Percentiles rank a stretch among this genome's conserved stretches.
Evolutionary conservation across 2,888 invertebrate species (phyloP).

Genomic region (Entomobrya multifasciata): DNA sequence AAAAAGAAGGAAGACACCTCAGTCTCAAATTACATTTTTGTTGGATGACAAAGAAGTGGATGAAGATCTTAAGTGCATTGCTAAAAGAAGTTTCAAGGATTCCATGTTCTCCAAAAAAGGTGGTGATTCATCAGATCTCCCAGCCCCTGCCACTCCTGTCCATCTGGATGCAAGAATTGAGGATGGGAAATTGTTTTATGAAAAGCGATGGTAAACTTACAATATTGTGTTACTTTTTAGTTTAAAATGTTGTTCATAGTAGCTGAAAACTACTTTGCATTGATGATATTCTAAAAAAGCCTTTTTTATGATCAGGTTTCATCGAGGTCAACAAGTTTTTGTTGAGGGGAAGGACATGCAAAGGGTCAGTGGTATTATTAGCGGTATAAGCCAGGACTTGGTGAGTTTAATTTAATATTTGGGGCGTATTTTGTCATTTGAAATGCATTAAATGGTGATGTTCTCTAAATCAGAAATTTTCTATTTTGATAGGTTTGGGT

Average conservation of each 20-base stretch:
- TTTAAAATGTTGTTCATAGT: conserved; percentile 31
- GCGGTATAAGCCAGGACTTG: conserved; percentile 94
- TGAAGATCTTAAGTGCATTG: conserved; percentile 90
- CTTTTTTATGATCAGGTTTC: conserved; percentile 85
- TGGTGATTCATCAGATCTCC: conserved; percentile 17
- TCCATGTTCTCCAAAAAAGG: conserved; percentile 52
- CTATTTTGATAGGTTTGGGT: conserved; percentile 90
- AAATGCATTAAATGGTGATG: not conserved
- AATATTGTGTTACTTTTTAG: not conserved
- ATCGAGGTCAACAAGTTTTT: conserved; percentile 95
- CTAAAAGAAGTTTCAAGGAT: conserved; percentile 81
- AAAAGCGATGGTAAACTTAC: conserved; percentile 93
- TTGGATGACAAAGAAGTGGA: conserved; percentile 95
- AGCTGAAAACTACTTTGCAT: not conserved
- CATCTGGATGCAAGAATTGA: conserved; percentile 92
- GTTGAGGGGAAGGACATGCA: conserved; percentile 93
- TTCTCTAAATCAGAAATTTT: not conserved
- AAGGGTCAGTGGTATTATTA: conserved; percentile 92
- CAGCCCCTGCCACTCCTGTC: conserved; percentile 40
- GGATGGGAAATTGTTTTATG: conserved; percentile 96
- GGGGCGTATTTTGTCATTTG: too few relatives aligned
- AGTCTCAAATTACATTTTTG: conserved; percentile 92
- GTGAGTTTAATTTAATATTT: conserved; percentile 83
- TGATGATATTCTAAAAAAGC: not conserved
- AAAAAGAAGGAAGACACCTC: conserved; percentile 87